phyloP scores from a whole-genome alignment of 1,140 invertebrate genomes.

The Eumaeus atala region DNA sequence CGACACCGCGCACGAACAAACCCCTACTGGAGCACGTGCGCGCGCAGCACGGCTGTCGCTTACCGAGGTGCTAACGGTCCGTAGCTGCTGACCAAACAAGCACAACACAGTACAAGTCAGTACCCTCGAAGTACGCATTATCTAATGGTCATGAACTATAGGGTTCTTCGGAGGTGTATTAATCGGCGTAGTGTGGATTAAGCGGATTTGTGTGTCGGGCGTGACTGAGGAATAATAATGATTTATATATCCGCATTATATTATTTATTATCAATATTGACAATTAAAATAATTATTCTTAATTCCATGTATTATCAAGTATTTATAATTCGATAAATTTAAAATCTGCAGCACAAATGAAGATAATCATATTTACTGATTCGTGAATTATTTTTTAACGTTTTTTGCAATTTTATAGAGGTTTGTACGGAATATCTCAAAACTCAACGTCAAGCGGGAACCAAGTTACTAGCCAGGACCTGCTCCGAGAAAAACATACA shows the following conservation, averaged over 20 bases:
- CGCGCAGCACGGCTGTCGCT: constrained; percentile 55
- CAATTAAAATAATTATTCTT: not conserved
- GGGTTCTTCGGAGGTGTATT: constrained; percentile 20
- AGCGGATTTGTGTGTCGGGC: constrained; percentile 16
- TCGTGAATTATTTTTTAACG: no score
- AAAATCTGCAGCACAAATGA: no score
- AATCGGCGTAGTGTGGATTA: constrained; percentile 24
- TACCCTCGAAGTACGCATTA: constrained; percentile 57
- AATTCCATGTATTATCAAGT: no score
- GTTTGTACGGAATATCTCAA: no score
- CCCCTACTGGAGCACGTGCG: constrained; percentile 42
- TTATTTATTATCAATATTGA: constrained; percentile 8
- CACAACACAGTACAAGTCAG: constrained; percentile 69
- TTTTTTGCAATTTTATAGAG: no score
- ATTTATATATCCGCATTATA: constrained; percentile 5
- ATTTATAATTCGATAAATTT: no score
- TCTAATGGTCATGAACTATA: constrained; percentile 32
- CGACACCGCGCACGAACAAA: constrained; percentile 44
- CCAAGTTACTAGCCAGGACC: no score
- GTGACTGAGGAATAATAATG: constrained; percentile 3
- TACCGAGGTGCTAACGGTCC: constrained; percentile 72
- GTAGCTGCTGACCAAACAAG: constrained; percentile 72
- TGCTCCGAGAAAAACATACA: no score
- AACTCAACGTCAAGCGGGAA: no score
- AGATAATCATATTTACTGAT: no score